phyloP scores from a whole-genome alignment of 1,140 invertebrate genomes.

The Melipona quadrifasciata region DNA sequence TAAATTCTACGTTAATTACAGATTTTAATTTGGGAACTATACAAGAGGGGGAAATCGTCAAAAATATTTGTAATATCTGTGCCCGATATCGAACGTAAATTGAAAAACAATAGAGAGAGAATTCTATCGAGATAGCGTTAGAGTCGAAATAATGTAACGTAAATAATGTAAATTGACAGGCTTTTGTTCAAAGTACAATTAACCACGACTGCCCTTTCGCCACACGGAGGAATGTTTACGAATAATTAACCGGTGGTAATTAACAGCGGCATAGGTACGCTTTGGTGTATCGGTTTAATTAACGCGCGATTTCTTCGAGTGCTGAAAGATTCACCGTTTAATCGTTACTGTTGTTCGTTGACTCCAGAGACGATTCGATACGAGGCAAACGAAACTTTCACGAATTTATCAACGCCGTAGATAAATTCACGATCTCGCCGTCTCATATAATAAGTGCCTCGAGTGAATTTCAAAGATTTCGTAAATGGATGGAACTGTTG shows the following conservation, averaged over 20 bases:
- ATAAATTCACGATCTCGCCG: background rate
- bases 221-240: background rate
- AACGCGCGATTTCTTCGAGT: background rate
- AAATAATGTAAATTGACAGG: background rate
- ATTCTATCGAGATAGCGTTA: background rate
- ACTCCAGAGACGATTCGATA: background rate
- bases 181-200: background rate
- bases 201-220: background rate
- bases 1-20: too few species aligned
- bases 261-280: background rate
- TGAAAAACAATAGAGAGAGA: background rate
- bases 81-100: too few species aligned
- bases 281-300: slow-evolving; percentile 19
- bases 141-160: background rate
- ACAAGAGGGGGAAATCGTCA: too few species aligned
- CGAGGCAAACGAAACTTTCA: background rate
- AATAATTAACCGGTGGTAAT: slow-evolving; percentile 37
- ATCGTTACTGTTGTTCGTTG: slow-evolving; percentile 4
- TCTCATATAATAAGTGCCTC: background rate
- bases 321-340: slow-evolving; percentile 22
- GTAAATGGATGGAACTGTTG: too few species aligned
- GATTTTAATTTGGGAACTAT: too few species aligned
- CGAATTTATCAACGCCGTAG: too few species aligned
- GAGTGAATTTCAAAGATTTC: too few species aligned
- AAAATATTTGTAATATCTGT: too few species aligned